Evolutionary conservation across 2,113 vertebrate species (phyloP).

Genomic region (Acanthochromis polyacanthus): DNA sequence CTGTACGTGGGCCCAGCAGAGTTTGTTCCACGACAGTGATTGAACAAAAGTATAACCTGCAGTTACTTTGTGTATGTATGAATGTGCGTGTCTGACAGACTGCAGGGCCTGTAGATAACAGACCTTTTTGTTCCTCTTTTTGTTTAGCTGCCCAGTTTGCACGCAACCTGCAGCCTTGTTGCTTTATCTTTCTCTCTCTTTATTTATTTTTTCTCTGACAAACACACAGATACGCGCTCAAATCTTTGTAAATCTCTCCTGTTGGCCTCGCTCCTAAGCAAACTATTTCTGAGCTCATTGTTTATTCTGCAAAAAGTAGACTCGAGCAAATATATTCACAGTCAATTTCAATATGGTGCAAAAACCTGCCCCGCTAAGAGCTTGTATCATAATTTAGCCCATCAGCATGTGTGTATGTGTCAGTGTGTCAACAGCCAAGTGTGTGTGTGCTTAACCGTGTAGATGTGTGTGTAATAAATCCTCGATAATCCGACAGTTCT

Average conservation of each 20-base stretch:
- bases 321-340: neutral
- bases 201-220: slow-evolving; percentile 6
- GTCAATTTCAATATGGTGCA: neutral
- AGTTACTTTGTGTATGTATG: slow-evolving; percentile 53
- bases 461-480: slow-evolving; percentile 40
- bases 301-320: neutral
- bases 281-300: slow-evolving; percentile 13
- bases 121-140: slow-evolving; percentile 65
- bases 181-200: slow-evolving; percentile 46
- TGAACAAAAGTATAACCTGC: slow-evolving; percentile 70
- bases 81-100: slow-evolving; percentile 53
- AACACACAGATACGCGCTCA: slow-evolving; percentile 7
- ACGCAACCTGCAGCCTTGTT: slow-evolving; percentile 65
- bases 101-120: slow-evolving; percentile 61
- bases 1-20: slow-evolving; percentile 38
- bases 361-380: neutral
- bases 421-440: neutral
- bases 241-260: slow-evolving; percentile 34
- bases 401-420: slow-evolving; percentile 17
- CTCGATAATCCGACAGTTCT: slow-evolving; percentile 52
- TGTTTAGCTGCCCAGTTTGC: slow-evolving; percentile 67
- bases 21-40: slow-evolving; percentile 46
- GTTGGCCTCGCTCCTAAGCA: slow-evolving; percentile 12
- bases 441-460: slow-evolving; percentile 7
- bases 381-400: neutral